These are phyloP conservation scores for Schlechtendalia chinensis DNA, from an alignment of 1,140 invertebrate species.

Conservation along the genomic window DNA sequence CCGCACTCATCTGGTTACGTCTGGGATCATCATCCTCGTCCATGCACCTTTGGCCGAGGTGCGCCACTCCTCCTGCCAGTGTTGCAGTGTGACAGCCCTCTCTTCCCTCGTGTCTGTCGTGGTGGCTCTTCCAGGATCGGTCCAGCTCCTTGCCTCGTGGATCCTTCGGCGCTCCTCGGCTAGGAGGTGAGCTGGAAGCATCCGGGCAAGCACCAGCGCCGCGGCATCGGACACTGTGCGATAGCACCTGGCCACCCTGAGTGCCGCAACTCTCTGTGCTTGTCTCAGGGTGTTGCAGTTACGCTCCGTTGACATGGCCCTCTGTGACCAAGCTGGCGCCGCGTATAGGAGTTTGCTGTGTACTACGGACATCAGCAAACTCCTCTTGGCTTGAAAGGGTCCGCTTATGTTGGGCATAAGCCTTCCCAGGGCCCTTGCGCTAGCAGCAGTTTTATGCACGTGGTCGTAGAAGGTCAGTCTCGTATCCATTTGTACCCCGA, in stretches of 20 bases:
- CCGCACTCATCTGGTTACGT: neutral
- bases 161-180: neutral
- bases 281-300: no score
- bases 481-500: neutral
- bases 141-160: neutral
- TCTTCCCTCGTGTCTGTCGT: neutral
- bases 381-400: no score
- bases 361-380: no score
- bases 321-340: no score
- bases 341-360: no score
- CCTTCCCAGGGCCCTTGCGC: neutral
- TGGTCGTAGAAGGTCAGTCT: neutral
- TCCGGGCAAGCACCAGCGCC: no score
- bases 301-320: neutral
- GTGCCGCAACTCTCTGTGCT: no score
- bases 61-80: neutral
- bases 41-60: neutral
- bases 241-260: no score
- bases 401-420: no score
- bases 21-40: neutral
- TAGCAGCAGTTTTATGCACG: neutral
- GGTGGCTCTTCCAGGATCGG: neutral
- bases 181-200: no score
- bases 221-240: no score
- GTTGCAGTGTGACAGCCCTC: rapidly evolving